Percentiles rank a stretch among this genome's conserved stretches.
Conservation (phyloP, 2,797 vertebrate genomes). For the Propithecus perrieri region DNA sequence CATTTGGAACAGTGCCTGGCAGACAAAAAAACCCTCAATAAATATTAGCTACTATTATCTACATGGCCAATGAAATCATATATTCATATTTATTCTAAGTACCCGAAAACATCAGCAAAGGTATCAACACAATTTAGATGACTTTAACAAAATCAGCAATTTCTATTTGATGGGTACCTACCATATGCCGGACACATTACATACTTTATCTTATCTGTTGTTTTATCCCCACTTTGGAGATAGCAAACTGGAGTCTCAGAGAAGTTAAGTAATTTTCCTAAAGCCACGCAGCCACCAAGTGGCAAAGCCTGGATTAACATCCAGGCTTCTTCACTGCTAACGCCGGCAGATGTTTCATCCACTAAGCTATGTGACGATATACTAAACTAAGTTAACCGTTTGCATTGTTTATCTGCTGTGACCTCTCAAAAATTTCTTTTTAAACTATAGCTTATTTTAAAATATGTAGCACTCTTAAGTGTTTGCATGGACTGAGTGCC, state of each 20-base stretch:
- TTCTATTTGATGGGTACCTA: not conserved
- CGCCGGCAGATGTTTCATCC: too few species aligned
- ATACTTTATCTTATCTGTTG: not conserved
- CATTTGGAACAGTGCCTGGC: not conserved
- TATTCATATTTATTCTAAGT: not conserved
- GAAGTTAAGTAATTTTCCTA: not conserved
- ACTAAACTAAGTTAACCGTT: not conserved
- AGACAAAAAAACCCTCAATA: not conserved
- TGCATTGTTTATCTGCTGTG: not conserved
- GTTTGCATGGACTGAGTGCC: not conserved
- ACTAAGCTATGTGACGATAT: fast-evolving
- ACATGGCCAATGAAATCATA: not conserved
- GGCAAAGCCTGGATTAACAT: not conserved
- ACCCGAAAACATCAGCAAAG: not conserved
- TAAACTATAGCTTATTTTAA: not conserved
- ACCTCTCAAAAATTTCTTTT: not conserved
- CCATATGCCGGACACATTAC: not conserved
- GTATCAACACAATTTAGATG: not conserved
- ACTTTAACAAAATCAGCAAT: not conserved
- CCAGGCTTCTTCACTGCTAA: not conserved
- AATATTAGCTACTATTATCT: not conserved
- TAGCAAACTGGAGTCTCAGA: not conserved
- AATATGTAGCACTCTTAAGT: not conserved
- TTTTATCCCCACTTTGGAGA: not conserved
- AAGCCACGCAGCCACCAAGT: not conserved